These are phyloP conservation scores for Ceratina calcarata DNA, from an alignment of 1,140 invertebrate genomes.

Conservation along the genomic window DNA sequence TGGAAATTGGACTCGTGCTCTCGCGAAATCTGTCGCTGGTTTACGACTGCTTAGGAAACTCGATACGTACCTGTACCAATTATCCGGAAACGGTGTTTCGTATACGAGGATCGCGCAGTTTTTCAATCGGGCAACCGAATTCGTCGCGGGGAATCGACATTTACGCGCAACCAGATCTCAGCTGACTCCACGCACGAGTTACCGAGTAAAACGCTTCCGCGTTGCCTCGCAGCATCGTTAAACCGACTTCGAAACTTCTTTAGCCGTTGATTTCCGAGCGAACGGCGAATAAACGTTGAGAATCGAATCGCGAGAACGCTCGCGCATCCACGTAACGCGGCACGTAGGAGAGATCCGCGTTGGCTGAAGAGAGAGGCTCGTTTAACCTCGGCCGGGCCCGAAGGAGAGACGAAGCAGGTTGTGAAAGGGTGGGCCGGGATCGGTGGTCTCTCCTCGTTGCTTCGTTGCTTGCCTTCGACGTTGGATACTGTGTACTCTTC, in stretches of 20 bases:
- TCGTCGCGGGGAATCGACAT: too few species aligned
- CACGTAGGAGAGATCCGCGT: slow-evolving; percentile 32
- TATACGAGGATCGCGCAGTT: slow-evolving; percentile 5
- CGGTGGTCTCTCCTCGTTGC: slow-evolving; percentile 53
- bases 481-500: slow-evolving; percentile 63
- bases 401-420: slow-evolving; percentile 55
- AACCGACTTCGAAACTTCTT: background rate
- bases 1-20: slow-evolving; percentile 21
- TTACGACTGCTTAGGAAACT: background rate
- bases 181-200: background rate
- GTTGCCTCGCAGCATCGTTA: background rate
- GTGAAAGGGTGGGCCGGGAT: slow-evolving; percentile 49
- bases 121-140: too few species aligned
- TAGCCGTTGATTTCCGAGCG: slow-evolving; percentile 3
- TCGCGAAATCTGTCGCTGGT: slow-evolving; percentile 6
- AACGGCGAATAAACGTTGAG: slow-evolving; percentile 8
- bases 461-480: slow-evolving; percentile 36
- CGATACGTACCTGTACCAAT: background rate
- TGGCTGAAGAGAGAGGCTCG: background rate
- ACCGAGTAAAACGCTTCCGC: too few species aligned
- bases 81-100: background rate
- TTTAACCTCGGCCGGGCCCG: slow-evolving; percentile 27
- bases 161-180: slow-evolving; percentile 9
- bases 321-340: slow-evolving; percentile 18
- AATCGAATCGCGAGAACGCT: slow-evolving; percentile 34